phyloP scores from a whole-genome alignment of 2,888 invertebrate genomes.

The Folsomia candida region DNA sequence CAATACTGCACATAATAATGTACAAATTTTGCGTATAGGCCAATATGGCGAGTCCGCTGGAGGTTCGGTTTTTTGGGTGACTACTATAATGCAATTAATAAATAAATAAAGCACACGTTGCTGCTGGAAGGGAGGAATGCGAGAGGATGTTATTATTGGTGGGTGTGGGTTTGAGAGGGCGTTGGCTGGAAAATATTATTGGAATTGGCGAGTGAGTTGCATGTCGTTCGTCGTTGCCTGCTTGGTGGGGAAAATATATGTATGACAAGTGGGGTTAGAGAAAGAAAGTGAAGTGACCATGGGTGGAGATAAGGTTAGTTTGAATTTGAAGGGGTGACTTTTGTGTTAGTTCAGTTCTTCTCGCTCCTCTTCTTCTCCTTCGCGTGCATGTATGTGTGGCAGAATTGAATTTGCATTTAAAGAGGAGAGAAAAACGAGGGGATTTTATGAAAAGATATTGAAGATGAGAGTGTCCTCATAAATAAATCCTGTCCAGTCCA shows the following conservation, averaged over 20 bases:
- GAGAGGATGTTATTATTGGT: too few relatives aligned
- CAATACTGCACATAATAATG: too few relatives aligned
- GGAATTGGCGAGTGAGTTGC: neutral
- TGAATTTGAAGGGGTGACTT: neutral
- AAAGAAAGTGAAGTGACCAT: neutral
- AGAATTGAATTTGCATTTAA: slow-evolving; percentile 8
- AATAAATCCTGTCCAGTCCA: slow-evolving; percentile 16
- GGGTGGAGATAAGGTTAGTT: neutral
- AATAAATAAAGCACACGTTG: too few relatives aligned
- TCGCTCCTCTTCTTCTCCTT: neutral
- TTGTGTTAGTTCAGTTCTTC: neutral
- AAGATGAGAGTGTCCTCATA: slow-evolving; percentile 15
- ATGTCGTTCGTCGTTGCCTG: neutral
- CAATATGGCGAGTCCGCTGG: too few relatives aligned
- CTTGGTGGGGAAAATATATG: neutral
- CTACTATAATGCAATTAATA: too few relatives aligned
- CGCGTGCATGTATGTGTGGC: neutral
- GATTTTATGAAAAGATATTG: slow-evolving; percentile 19
- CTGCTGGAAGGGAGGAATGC: too few relatives aligned
- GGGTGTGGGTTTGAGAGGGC: neutral
- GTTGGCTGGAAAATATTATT: neutral
- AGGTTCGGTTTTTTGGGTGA: too few relatives aligned
- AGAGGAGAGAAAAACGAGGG: neutral
- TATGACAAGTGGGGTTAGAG: slow-evolving; percentile 1
- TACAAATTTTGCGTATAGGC: too few relatives aligned